A percentile compares a stretch with the other conserved stretches of the same genome.
Evolutionary conservation across 2,888 invertebrate species (phyloP).

Genomic region (Diloba caeruleocephala): DNA sequence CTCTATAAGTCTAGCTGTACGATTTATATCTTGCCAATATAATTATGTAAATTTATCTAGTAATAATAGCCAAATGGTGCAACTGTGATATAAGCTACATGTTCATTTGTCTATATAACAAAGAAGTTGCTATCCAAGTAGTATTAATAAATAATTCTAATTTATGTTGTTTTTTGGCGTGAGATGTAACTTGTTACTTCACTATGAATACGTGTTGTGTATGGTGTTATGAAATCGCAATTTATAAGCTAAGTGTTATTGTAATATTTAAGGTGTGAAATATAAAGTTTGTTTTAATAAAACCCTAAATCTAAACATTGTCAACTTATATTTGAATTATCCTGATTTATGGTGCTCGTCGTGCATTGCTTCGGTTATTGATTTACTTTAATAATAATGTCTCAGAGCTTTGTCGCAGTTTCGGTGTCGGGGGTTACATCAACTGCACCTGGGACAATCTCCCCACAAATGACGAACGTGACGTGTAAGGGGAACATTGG

Average conservation of each 20-base stretch:
- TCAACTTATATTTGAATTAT: neutral
- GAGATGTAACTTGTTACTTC: neutral
- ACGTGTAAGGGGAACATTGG: too few relatives aligned
- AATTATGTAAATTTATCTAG: slow-evolving; percentile 16
- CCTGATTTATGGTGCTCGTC: too few relatives aligned
- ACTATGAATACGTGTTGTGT: neutral
- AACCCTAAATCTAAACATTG: neutral
- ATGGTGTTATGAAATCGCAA: neutral
- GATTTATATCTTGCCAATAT: slow-evolving; percentile 23
- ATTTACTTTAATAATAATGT: too few relatives aligned
- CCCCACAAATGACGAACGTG: too few relatives aligned
- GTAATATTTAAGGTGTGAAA: slow-evolving; percentile 36
- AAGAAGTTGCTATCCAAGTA: too few relatives aligned
- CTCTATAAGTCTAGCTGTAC: slow-evolving; percentile 9
- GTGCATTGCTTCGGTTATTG: too few relatives aligned
- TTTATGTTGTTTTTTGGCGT: neutral
- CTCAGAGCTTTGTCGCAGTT: too few relatives aligned
- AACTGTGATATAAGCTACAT: slow-evolving; percentile 54
- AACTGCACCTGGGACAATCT: too few relatives aligned
- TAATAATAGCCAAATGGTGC: slow-evolving; percentile 52
- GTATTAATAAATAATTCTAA: too few relatives aligned
- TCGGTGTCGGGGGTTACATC: too few relatives aligned
- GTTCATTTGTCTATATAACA: slow-evolving; percentile 37
- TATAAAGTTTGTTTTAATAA: slow-evolving; percentile 45
- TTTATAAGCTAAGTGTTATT: slow-evolving; percentile 25